Base-by-base conservation (phyloP, 2,888 invertebrate genomes). In the Galerucella pusilla region DNA sequence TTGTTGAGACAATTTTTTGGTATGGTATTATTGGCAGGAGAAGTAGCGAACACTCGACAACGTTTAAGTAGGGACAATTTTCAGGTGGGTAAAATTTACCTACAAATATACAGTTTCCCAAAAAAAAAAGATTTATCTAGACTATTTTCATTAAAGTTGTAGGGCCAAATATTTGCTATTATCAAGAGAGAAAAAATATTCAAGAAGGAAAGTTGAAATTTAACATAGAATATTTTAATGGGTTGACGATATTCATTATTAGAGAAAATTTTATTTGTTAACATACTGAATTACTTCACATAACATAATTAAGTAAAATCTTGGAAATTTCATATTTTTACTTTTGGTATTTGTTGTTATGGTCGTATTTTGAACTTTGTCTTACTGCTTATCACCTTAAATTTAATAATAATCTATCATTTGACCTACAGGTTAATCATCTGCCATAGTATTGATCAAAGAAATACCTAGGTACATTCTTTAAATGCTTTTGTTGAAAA, bases 41-140 rank as follows among this genome's bases (percentile, higher is more conserved):
- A 95, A 91, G 94, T 96, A 86, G 95, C 94, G 86, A 95, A 94
- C 90, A 94, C 94, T 87, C 92, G 95, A 86, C 93, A 94, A 89
- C 94, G 94, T 89, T 93, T 96, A 82, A 85, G 86, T 85, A 87
- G 92, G 90, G 91, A 91, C 85, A 92, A 91, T 84, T 89, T 93
- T 87, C 91, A 91, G 90, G 93, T 93, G 90, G 92, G 91, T 91
- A 86, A 80, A 78, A 67, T 66, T 64, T 71, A 54, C 76, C 70
- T 73, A 68, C 75, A 57, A 60, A 67, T 35, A 16, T 25, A 60
- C 12, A 54, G 28, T 72, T 14, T 66, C 25, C 25, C 64, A 16
- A 11, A 57, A 66, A 20, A 20, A 11, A 57, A 66, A 20, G 1
- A 49, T 72, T 46, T 66, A 67, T 66, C 52, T 70, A 52, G 45